phyloP scores from a whole-genome alignment of 2,888 invertebrate genomes.

The Agriotes lineatus region DNA sequence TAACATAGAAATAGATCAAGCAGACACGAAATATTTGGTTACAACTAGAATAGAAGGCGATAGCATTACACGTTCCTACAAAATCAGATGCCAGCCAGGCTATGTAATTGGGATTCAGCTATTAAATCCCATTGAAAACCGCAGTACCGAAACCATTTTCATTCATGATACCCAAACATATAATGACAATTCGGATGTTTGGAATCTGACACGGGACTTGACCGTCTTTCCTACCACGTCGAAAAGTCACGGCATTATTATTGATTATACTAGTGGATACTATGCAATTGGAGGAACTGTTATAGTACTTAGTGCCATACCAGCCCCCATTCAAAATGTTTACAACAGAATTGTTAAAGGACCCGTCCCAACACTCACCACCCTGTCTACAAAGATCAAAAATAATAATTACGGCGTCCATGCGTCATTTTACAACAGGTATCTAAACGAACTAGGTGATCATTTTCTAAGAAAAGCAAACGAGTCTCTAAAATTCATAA shows the following conservation, averaged over 20 bases:
- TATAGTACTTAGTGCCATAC: conserved; percentile 80
- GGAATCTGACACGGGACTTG: conserved; percentile 86
- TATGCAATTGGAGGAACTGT: conserved; percentile 87
- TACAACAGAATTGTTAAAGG: conserved; percentile 82
- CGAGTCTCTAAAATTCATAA: conserved; percentile 84
- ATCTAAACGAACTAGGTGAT: conserved; percentile 87
- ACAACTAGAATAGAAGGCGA: conserved; percentile 76
- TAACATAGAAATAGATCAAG: conserved; percentile 75
- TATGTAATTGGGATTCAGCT: conserved; percentile 91
- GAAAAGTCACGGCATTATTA: conserved; percentile 82
- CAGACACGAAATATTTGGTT: conserved; percentile 84
- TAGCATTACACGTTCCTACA: conserved; percentile 71
- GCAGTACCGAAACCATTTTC: conserved; percentile 86
- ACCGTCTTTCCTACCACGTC: conserved; percentile 92
- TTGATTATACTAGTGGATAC: conserved; percentile 84
- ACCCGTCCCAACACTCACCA: conserved; percentile 81
- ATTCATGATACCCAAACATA: conserved; percentile 82
- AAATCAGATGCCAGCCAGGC: conserved; percentile 81
- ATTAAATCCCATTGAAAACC: conserved; percentile 89
- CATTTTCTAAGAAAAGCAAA: conserved; percentile 89
- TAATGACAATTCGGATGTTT: conserved; percentile 75
- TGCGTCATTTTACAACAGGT: conserved; percentile 89
- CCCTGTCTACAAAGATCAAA: conserved; percentile 81
- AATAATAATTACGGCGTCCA: conserved; percentile 86
- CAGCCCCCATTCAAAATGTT: conserved; percentile 80